A percentile compares a stretch with the other conserved stretches of the same genome.
phyloP scores from a whole-genome alignment of 2,113 vertebrate species.

The Ranitomeya variabilis region DNA sequence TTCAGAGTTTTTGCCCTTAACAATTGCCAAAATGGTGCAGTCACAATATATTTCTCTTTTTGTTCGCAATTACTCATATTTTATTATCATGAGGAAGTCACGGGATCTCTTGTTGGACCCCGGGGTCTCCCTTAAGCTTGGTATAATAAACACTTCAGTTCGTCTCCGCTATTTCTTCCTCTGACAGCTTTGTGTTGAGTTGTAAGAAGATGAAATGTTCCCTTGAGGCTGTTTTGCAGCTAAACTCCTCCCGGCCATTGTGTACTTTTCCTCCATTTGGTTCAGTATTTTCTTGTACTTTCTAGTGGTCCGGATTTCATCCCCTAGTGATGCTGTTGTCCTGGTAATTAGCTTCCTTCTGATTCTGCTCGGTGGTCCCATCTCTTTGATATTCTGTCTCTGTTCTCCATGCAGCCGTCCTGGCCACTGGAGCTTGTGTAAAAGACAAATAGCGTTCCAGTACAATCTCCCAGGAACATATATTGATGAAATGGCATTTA shows the following conservation, averaged over 20 bases:
- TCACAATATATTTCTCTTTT: too few relatives aligned
- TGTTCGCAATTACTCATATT: too few relatives aligned
- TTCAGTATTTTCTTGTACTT: neutral
- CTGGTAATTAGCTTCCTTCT: neutral
- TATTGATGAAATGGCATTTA: slow-evolving; percentile 45
- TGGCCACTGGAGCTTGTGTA: slow-evolving; percentile 9
- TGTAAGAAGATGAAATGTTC: neutral
- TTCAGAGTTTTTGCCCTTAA: too few relatives aligned
- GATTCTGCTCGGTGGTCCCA: neutral
- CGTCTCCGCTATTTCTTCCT: neutral
- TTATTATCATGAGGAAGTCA: too few relatives aligned
- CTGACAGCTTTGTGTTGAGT: neutral
- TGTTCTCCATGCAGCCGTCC: slow-evolving; percentile 18
- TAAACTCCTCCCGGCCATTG: neutral
- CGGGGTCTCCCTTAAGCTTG: too few relatives aligned
- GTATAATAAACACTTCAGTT: too few relatives aligned
- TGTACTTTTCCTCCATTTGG: neutral
- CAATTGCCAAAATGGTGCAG: too few relatives aligned
- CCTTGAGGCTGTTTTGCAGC: neutral
- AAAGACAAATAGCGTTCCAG: slow-evolving; percentile 31
- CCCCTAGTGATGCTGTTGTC: neutral
- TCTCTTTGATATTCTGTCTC: slow-evolving; percentile 14
- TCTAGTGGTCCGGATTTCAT: neutral
- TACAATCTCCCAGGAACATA: slow-evolving; percentile 23
- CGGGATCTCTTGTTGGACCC: too few relatives aligned